Percentiles rank a stretch among this genome's conserved stretches.
Evolutionary conservation across 1,140 invertebrate species (phyloP).

Genomic region (Lasioglossum albipes): DNA sequence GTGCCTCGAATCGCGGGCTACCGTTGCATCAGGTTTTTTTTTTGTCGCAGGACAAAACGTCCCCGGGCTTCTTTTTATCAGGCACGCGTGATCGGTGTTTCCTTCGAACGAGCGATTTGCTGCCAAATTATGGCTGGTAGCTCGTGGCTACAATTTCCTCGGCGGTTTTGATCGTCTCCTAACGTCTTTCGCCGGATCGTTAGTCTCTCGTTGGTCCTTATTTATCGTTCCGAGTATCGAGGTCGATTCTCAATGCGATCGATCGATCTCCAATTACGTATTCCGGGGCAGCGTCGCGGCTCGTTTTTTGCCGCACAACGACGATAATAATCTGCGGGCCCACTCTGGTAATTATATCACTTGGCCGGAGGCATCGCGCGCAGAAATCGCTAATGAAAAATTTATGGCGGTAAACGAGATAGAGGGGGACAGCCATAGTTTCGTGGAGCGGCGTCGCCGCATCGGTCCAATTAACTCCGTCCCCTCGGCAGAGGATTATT

Average conservation of each 20-base stretch:
- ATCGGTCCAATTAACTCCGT: not conserved
- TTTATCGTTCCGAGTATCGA: too few relatives aligned
- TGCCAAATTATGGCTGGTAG: conserved; percentile 30
- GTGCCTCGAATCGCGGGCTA: too few relatives aligned
- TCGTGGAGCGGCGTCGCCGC: not conserved
- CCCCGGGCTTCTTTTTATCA: conserved; percentile 21
- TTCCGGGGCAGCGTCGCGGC: not conserved
- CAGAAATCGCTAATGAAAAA: not conserved
- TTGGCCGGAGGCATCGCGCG: not conserved
- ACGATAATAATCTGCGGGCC: not conserved
- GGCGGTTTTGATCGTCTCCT: not conserved
- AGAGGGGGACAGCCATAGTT: not conserved
- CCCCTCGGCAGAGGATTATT: not conserved
- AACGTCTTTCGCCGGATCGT: not conserved
- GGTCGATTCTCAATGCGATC: not conserved
- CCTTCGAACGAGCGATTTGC: conserved; percentile 32
- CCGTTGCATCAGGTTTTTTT: not conserved
- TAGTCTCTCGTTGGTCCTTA: not conserved
- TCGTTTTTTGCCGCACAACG: too few relatives aligned
- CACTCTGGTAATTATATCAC: not conserved
- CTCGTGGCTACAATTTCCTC: conserved; percentile 20
- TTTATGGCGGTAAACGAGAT: not conserved
- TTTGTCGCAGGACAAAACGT: not conserved
- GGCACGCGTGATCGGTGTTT: conserved; percentile 38
- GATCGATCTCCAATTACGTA: not conserved